Conservation (phyloP, 2,113 vertebrate genomes). For the Caranx ignobilis region DNA sequence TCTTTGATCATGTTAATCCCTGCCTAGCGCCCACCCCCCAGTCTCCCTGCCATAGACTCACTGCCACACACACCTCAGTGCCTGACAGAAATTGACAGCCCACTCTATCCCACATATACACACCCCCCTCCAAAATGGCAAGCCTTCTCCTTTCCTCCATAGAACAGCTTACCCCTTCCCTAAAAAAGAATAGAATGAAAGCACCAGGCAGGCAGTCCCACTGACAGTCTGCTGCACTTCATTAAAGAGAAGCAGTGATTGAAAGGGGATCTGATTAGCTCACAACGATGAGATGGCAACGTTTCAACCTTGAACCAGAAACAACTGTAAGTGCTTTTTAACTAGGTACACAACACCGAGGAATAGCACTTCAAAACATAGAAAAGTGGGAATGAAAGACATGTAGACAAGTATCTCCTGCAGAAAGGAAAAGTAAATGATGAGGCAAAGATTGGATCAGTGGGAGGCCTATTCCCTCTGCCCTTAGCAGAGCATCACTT, state of each 20-base stretch:
- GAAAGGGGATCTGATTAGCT: slow-evolving; percentile 78
- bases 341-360: slow-evolving; percentile 71
- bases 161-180: slow-evolving; percentile 51
- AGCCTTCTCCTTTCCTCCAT: slow-evolving; percentile 51
- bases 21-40: slow-evolving; percentile 60
- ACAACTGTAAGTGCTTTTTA: slow-evolving; percentile 74
- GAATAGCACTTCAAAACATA: slow-evolving; percentile 69
- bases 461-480: slow-evolving; percentile 62
- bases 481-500: slow-evolving; percentile 51
- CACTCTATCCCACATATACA: slow-evolving; percentile 60
- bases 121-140: slow-evolving; percentile 51
- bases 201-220: slow-evolving; percentile 45
- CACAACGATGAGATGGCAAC: slow-evolving; percentile 57
- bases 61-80: slow-evolving; percentile 77
- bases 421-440: slow-evolving; percentile 52
- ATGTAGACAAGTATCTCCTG: slow-evolving; percentile 34
- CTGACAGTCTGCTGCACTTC: slow-evolving; percentile 68
- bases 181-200: slow-evolving; percentile 60
- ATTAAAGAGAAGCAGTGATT: slow-evolving; percentile 72
- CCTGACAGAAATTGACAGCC: slow-evolving; percentile 78
- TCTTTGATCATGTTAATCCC: slow-evolving; percentile 84
- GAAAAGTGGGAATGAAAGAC: slow-evolving; percentile 51
- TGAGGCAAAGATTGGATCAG: slow-evolving; percentile 57
- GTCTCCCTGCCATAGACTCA: slow-evolving; percentile 60
- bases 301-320: slow-evolving; percentile 76